Percentiles rank a stretch among this genome's conserved stretches.
phyloP scores from a whole-genome alignment of 2,888 invertebrate genomes.

The Silvanus unidentatus region DNA sequence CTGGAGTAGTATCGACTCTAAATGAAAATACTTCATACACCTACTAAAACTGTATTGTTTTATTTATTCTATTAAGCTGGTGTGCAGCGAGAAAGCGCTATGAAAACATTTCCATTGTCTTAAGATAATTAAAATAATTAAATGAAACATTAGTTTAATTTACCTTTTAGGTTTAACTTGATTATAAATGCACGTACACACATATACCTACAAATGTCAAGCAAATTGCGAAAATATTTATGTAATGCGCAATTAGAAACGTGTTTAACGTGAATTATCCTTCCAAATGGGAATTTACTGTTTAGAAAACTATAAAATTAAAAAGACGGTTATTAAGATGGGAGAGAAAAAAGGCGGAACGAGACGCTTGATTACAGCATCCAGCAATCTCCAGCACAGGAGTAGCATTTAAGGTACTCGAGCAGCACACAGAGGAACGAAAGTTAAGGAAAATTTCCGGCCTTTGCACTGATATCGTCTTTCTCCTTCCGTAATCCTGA shows the following conservation, averaged over 20 bases:
- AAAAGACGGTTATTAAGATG: no score
- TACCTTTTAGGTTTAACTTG: background rate
- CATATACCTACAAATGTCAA: no score
- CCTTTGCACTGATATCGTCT: constrained; percentile 15
- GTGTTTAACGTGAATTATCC: no score
- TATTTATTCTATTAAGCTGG: constrained; percentile 13
- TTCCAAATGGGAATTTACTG: no score
- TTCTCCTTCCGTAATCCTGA: constrained; percentile 14
- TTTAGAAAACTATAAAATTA: no score
- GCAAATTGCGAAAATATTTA: no score
- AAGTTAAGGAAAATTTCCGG: constrained; percentile 12
- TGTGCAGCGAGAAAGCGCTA: background rate
- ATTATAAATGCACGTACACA: background rate
- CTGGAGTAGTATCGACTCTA: constrained; percentile 22
- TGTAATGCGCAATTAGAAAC: no score
- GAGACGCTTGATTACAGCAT: no score
- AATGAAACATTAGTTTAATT: constrained; percentile 4
- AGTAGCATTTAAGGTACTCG: no score
- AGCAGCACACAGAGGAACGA: no score
- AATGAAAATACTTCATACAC: constrained; percentile 18
- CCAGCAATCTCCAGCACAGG: no score
- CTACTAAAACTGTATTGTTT: constrained; percentile 9
- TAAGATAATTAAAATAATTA: constrained; percentile 13
- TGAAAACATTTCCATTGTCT: constrained; percentile 7
- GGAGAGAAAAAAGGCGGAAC: no score